Conservation (phyloP, 2,888 invertebrate genomes). For the Philereme vetulata region DNA sequence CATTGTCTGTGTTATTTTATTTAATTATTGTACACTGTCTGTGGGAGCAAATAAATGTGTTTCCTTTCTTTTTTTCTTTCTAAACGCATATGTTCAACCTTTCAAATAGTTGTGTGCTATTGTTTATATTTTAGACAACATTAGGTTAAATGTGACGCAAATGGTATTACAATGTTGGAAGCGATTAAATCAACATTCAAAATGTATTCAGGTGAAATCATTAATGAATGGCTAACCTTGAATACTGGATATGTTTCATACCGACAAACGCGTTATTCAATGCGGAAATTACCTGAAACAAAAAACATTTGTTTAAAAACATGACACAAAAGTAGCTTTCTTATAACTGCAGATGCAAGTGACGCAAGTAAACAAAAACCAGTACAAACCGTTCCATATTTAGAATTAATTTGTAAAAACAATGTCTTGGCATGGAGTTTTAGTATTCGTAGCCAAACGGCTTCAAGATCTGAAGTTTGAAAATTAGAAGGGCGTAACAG, state of each 20-base stretch:
- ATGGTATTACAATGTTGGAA: constrained; percentile 29
- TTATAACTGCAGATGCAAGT: constrained; percentile 8
- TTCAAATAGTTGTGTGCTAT: neutral
- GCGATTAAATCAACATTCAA: constrained; percentile 36
- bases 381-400: constrained; percentile 17
- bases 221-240: constrained; percentile 53
- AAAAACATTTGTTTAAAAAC: constrained; percentile 29
- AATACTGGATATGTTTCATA: constrained; percentile 38
- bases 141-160: constrained; percentile 28
- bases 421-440: constrained; percentile 52
- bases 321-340: constrained; percentile 1
- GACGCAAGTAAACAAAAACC: constrained; percentile 26
- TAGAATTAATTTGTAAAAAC: constrained; percentile 48
- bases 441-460: constrained; percentile 47
- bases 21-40: no score
- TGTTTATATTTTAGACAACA: constrained; percentile 7
- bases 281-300: constrained; percentile 66
- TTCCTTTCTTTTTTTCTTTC: no score
- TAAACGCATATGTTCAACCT: neutral
- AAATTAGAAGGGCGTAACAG: constrained; percentile 50
- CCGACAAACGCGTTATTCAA: constrained; percentile 38
- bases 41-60: no score
- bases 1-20: no score
- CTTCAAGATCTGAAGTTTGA: constrained; percentile 54
- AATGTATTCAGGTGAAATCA: constrained; percentile 60